A percentile compares a stretch with the other conserved stretches of the same genome.
phyloP scores from a whole-genome alignment of 2,797 vertebrate genomes.

The Gymnothorax javanicus region DNA sequence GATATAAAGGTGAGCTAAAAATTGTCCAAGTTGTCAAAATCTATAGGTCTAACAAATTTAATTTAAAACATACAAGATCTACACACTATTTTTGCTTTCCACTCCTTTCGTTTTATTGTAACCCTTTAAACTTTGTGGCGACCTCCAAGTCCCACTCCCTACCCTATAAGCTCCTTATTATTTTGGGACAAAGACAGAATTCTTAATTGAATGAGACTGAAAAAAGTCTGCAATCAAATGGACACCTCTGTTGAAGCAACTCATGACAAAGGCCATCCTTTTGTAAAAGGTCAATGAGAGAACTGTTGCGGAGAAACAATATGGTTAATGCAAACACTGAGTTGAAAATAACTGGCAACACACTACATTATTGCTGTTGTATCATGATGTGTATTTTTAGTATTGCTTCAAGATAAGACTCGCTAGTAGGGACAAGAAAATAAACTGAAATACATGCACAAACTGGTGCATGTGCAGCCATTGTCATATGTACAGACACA shows the following conservation, averaged over 20 bases:
- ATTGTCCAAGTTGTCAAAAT: too few relatives aligned
- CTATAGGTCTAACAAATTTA: not conserved
- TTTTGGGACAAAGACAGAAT: too few relatives aligned
- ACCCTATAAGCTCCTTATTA: too few relatives aligned
- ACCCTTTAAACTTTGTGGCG: not conserved
- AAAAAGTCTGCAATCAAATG: not conserved
- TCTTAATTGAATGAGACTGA: not conserved
- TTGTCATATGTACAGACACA: too few relatives aligned
- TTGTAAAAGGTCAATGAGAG: not conserved
- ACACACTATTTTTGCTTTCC: not conserved
- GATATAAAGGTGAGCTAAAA: not conserved
- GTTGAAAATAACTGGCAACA: not conserved
- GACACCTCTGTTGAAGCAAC: not conserved
- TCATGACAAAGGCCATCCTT: not conserved
- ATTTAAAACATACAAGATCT: not conserved
- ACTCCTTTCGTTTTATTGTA: not conserved
- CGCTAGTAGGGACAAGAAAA: not conserved
- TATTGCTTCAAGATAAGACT: not conserved
- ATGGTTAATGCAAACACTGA: not conserved
- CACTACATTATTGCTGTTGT: not conserved
- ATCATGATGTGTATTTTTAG: not conserved
- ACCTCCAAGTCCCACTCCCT: too few relatives aligned
- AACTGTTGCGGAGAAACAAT: not conserved
- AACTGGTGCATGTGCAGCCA: too few relatives aligned
- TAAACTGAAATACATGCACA: too few relatives aligned